These are phyloP conservation scores for Thalassarche chlororhynchos DNA, from an alignment of 2,113 vertebrate genomes.

Conservation along the genomic window DNA sequence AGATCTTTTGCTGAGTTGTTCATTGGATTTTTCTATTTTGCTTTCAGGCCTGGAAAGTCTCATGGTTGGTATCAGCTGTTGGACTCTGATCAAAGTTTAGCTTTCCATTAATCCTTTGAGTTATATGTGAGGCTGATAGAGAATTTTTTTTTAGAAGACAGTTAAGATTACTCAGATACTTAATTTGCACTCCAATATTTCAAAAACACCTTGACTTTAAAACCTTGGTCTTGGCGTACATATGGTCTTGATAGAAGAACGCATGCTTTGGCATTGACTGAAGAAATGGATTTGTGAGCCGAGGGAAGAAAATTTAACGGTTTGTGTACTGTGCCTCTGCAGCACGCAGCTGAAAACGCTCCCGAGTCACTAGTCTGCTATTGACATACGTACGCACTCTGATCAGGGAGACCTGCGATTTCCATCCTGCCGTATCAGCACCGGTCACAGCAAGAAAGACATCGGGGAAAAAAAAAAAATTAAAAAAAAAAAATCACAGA, in stretches of 20 bases:
- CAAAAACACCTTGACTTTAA: constrained; percentile 63
- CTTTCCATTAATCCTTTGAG: constrained; percentile 58
- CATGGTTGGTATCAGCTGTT: constrained; percentile 55
- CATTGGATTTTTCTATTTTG: not conserved
- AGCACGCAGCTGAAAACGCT: not conserved
- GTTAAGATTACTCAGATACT: constrained; percentile 48
- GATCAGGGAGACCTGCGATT: not conserved
- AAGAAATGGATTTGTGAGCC: not conserved
- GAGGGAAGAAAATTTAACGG: constrained; percentile 13
- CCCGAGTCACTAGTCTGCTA: not conserved
- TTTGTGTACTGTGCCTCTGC: constrained; percentile 10
- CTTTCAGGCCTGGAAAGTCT: constrained; percentile 46
- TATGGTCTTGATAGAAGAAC: constrained; percentile 56
- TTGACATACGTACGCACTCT: rapidly evolving
- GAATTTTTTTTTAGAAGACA: not conserved
- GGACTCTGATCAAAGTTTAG: constrained; percentile 54
- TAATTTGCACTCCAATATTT: constrained; percentile 35
- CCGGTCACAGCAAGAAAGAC: not conserved
- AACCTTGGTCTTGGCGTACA: constrained; percentile 24
- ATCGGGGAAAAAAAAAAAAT: not conserved
- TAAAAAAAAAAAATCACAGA: not conserved
- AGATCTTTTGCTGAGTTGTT: not conserved
- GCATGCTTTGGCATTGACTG: constrained; percentile 19
- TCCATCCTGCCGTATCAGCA: not conserved
- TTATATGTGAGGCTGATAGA: not conserved